Percentiles rank a stretch among this genome's conserved stretches.
These are phyloP conservation scores for Gopherus flavomarginatus DNA, from an alignment of 2,113 vertebrate genomes.

Conservation along the genomic window DNA sequence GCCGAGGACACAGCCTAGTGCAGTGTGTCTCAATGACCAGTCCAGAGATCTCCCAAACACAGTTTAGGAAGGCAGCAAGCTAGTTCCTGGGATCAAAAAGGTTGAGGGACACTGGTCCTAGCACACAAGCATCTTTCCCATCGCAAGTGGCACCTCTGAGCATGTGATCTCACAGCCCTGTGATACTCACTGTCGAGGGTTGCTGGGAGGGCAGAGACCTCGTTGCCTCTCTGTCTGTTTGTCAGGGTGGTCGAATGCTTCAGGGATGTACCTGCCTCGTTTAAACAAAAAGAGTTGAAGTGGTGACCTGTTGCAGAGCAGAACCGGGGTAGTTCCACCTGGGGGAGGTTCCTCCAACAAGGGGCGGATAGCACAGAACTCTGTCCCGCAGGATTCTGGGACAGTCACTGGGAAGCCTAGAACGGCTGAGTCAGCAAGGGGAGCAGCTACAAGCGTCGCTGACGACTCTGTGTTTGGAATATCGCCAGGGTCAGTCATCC, in stretches of 20 bases:
- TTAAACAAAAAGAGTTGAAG: not conserved
- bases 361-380: not conserved
- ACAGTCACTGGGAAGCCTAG: not conserved
- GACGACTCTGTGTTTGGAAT: not conserved
- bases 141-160: not conserved
- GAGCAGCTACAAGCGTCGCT: not conserved
- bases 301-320: not conserved
- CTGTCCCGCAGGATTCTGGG: not conserved
- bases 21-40: too few species aligned
- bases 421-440: not conserved
- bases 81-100: too few species aligned
- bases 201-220: slow-evolving; percentile 89
- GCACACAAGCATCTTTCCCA: not conserved
- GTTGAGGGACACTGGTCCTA: too few species aligned
- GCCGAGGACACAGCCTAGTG: too few species aligned
- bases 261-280: slow-evolving; percentile 70
- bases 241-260: slow-evolving; percentile 92
- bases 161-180: not conserved
- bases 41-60: too few species aligned
- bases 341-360: not conserved
- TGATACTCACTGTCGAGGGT: slow-evolving; percentile 90
- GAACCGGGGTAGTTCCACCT: not conserved
- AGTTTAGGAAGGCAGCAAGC: too few species aligned
- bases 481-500: not conserved
- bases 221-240: slow-evolving; percentile 95